Conservation (phyloP, 2,888 invertebrate species). For the Eustalomyia histrio region DNA sequence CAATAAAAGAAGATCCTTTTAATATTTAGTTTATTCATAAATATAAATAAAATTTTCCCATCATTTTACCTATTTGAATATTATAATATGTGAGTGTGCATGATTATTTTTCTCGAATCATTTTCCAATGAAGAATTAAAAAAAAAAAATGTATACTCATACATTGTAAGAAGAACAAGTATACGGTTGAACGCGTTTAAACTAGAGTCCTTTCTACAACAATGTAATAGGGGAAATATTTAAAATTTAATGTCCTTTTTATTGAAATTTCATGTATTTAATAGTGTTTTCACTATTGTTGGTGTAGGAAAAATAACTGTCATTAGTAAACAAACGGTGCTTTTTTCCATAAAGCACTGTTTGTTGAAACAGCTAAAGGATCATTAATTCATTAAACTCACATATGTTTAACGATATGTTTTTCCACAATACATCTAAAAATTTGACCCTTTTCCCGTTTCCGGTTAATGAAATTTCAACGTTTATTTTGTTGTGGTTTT, state of each 20-base stretch:
- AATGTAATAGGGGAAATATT: slow-evolving; percentile 32
- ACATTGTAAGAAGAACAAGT: background rate
- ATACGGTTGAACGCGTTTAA: slow-evolving; percentile 27
- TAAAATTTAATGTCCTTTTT: slow-evolving; percentile 61
- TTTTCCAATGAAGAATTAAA: too few relatives aligned
- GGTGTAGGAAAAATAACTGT: slow-evolving; percentile 7
- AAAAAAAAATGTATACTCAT: too few relatives aligned
- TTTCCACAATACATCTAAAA: slow-evolving; percentile 1
- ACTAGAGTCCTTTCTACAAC: slow-evolving; percentile 1
- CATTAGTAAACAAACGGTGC: slow-evolving; percentile 42
- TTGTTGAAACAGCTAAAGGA: slow-evolving; percentile 15
- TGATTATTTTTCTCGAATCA: slow-evolving; percentile 18
- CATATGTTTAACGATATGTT: slow-evolving; percentile 27
- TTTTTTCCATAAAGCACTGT: slow-evolving; percentile 1
- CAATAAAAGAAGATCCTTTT: slow-evolving; percentile 49
- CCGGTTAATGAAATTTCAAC: slow-evolving; percentile 19
- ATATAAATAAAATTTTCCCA: slow-evolving; percentile 39
- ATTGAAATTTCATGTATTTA: slow-evolving; percentile 41
- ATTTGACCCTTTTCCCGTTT: slow-evolving; percentile 38
- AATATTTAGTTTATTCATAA: background rate
- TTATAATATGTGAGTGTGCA: slow-evolving; percentile 29
- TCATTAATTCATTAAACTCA: slow-evolving; percentile 37
- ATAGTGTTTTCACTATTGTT: background rate
- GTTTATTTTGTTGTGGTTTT: slow-evolving; percentile 42
- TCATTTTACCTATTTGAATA: slow-evolving; percentile 36